Evolutionary conservation across 1,140 invertebrate species (phyloP), one percentile per base, ranked within the genome.

Genomic region (Ceratina japonica): DNA sequence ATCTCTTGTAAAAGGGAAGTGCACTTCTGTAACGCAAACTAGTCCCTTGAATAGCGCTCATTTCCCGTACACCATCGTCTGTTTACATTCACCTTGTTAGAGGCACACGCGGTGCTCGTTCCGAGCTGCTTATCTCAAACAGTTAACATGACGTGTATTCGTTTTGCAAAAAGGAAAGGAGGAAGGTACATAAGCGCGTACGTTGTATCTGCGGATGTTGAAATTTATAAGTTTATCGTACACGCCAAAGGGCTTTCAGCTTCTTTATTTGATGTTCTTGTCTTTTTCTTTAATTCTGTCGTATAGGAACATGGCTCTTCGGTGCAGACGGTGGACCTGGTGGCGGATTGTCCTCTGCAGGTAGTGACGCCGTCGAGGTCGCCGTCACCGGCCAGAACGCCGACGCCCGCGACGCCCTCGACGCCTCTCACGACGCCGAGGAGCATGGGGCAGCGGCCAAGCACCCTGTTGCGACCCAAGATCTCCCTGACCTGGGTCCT

Each of bases 401-500:
- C 70, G 61, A 75, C 85, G 8, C 79, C 81, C 37, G 62, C 64
- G 69, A 62, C 76, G 75, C 59, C 68, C 51, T 51, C 69, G 54
- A 75, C 65, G 54, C 65, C 62, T 70, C 59, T 75, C 58, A 52
- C 62, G 8, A 63, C 80, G n/a, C 49, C 80, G 68, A 85, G 75
- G 79, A 89, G 82, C 69, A 94, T 94, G 93, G 93, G 93, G 84
- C 93, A 94, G 87, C 92, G 92, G 80, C 88, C 93, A 70, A 93
- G 93, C 83, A 83, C 87, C 16, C 88, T 93, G 64, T 93, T 94
- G 83, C 93, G 94, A 82, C 95, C 95, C 72, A 95, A 95, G 89
- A 94, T 95, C 88, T 95, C 95, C 58, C 90, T 95, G 58, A 95
- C 95, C 18, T 95, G 95, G 95, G 94, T 95, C 66, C 89, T 95